Conservation (phyloP, 1,140 invertebrate genomes). For the Calliphora vicina region DNA sequence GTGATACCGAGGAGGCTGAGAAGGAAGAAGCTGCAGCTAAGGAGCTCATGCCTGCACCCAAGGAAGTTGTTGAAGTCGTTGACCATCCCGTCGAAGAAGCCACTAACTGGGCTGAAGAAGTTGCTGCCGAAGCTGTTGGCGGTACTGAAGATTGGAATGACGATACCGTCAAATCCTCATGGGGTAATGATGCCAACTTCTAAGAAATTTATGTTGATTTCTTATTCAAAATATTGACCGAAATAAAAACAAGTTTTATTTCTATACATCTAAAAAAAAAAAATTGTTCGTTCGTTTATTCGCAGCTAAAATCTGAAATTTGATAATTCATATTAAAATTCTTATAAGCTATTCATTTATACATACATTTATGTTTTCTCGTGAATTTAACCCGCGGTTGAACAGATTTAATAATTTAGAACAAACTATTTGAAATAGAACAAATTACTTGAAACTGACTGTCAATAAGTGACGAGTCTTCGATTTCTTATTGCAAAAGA, state of each 20-base stretch:
- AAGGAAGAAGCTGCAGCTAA: conserved; percentile 93
- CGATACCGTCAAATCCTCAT: conserved; percentile 60
- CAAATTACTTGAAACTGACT: too few species aligned
- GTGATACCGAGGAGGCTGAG: conserved; percentile 96
- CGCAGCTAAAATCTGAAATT: too few species aligned
- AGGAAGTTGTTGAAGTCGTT: conserved; percentile 64
- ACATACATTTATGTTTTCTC: too few species aligned
- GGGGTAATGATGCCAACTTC: conserved; percentile 62
- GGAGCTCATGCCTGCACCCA: conserved; percentile 73
- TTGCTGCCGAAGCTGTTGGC: conserved; percentile 58
- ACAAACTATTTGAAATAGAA: too few species aligned
- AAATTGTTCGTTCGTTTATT: too few species aligned
- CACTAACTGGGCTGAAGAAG: conserved; percentile 64
- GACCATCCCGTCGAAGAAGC: conserved; percentile 61
- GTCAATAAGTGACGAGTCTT: too few species aligned
- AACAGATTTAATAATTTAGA: too few species aligned
- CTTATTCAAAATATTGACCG: conserved; percentile 28
- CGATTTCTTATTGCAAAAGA: too few species aligned
- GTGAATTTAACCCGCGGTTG: too few species aligned
- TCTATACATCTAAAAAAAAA: too few species aligned
- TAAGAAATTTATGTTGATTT: conserved; percentile 44
- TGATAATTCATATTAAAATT: too few species aligned
- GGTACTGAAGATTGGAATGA: conserved; percentile 67
- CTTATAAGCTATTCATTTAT: too few species aligned
- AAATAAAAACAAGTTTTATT: conserved; percentile 37